phyloP scores from a whole-genome alignment of 1,140 invertebrate genomes.

The Papilio polytes region DNA sequence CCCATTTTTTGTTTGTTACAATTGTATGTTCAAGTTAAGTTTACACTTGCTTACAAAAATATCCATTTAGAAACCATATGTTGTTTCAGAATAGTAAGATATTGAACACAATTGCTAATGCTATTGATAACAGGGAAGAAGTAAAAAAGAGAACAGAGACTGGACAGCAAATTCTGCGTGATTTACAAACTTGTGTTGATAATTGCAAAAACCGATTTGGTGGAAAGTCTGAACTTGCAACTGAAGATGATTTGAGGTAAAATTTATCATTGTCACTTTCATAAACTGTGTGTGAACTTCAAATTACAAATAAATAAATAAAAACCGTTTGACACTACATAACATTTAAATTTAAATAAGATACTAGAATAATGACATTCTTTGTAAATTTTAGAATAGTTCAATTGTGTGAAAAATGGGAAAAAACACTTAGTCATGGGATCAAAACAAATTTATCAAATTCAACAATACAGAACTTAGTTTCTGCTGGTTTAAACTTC shows the following conservation, averaged over 20 bases:
- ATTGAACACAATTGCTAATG: constrained; percentile 72
- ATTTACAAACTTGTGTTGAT: constrained; percentile 85
- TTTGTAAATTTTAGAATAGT: constrained; percentile 74
- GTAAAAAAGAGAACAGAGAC: constrained; percentile 67
- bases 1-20: constrained; percentile 18
- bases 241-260: constrained; percentile 91
- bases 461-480: constrained; percentile 76
- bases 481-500: constrained; percentile 81
- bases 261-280: neutral
- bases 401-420: constrained; percentile 87
- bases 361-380: neutral
- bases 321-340: too few species aligned
- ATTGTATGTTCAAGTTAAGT: neutral
- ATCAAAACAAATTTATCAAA: constrained; percentile 83
- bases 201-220: constrained; percentile 92
- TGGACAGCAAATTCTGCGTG: constrained; percentile 63
- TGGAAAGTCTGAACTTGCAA: constrained; percentile 93
- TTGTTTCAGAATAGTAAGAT: constrained; percentile 73
- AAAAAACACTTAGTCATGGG: constrained; percentile 89
- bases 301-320: too few species aligned
- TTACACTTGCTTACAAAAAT: too few species aligned
- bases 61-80: neutral
- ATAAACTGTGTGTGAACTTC: too few species aligned
- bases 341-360: neutral
- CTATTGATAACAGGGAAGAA: constrained; percentile 76